Evolutionary conservation across 2,888 invertebrate genomes (phyloP).

Genomic region (Dione juno): DNA sequence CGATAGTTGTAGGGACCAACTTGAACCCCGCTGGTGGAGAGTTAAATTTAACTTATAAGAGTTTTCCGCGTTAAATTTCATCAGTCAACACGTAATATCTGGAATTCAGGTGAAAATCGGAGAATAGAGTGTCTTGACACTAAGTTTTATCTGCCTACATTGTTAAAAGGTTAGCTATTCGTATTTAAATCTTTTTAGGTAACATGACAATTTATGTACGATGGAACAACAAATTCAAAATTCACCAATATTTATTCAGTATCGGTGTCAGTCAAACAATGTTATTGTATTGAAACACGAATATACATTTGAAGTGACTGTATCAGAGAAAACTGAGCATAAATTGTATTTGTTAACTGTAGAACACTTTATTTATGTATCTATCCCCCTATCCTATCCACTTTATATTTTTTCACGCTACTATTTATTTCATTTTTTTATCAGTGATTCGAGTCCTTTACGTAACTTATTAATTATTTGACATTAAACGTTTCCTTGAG

Average conservation of each 20-base stretch:
- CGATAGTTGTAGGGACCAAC: too few species aligned
- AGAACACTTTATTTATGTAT: neutral
- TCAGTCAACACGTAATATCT: neutral
- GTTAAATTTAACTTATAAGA: too few species aligned
- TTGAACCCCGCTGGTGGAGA: too few species aligned
- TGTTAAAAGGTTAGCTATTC: too few species aligned
- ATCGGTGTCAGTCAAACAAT: slow-evolving; percentile 10
- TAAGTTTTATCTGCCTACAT: neutral
- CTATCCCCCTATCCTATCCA: too few species aligned
- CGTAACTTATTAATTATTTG: too few species aligned
- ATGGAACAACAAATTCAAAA: neutral
- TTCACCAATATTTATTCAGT: slow-evolving; percentile 9
- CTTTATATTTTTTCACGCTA: neutral
- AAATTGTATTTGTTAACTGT: neutral
- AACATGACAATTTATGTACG: too few species aligned
- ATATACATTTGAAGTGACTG: neutral
- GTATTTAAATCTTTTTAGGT: too few species aligned
- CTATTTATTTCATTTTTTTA: too few species aligned
- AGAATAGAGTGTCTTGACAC: neutral
- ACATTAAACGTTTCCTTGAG: too few species aligned
- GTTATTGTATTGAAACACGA: neutral
- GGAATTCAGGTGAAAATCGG: neutral
- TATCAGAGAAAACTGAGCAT: neutral
- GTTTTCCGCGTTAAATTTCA: neutral
- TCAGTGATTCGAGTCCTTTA: too few species aligned